A percentile compares a stretch with the other conserved stretches of the same genome.
Conservation (phyloP, 2,888 invertebrate species). For the Luperina testacea region DNA sequence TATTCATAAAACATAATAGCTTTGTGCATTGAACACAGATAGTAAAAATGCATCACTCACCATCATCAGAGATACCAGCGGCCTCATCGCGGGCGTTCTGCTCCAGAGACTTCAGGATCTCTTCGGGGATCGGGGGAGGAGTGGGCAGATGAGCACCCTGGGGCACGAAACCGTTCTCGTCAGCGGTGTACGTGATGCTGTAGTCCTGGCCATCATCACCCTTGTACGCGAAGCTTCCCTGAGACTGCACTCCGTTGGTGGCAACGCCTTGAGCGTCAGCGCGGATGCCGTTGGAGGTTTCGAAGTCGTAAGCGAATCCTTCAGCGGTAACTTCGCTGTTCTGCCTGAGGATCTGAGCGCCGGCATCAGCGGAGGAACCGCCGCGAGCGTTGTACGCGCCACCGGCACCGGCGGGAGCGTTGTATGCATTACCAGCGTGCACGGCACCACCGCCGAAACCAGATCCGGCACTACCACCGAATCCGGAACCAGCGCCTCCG, state of each 20-base stretch:
- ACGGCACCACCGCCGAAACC: constrained; percentile 64
- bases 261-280: constrained; percentile 87
- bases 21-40: background rate
- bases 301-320: constrained; percentile 86
- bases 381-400: constrained; percentile 70
- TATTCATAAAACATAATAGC: background rate
- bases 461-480: constrained; percentile 65
- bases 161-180: constrained; percentile 87
- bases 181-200: constrained; percentile 88
- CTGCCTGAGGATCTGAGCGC: constrained; percentile 82
- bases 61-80: constrained; percentile 87
- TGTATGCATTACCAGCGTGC: constrained; percentile 64
- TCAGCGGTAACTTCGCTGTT: constrained; percentile 87
- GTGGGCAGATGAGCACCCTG: constrained; percentile 87
- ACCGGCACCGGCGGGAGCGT: constrained; percentile 67
- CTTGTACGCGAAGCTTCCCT: constrained; percentile 87
- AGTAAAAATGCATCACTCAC: constrained; percentile 74
- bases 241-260: constrained; percentile 87
- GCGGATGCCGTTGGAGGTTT: constrained; percentile 87
- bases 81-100: constrained; percentile 89
- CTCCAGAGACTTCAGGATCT: constrained; percentile 86
- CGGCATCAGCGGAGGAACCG: constrained; percentile 78
- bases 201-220: constrained; percentile 88
- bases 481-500: constrained; percentile 78
- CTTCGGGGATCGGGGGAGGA: constrained; percentile 88